A percentile compares a stretch with the other conserved stretches of the same genome.
These are phyloP conservation scores for Sorex maritimensis DNA, from an alignment of 2,797 vertebrate species.

Conservation along the genomic window DNA sequence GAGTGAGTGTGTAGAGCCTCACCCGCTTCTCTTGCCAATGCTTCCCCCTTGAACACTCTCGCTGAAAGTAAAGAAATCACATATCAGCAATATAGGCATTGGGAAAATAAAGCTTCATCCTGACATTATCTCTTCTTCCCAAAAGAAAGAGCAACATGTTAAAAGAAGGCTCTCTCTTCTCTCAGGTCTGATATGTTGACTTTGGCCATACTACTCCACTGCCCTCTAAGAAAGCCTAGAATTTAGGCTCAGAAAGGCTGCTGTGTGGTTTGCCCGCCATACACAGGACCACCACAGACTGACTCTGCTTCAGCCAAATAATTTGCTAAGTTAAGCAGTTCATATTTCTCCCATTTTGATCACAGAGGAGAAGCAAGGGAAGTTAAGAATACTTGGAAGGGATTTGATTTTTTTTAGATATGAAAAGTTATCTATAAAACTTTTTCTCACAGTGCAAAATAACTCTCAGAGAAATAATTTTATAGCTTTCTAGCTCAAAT, in stretches of 20 bases:
- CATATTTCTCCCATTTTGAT: not conserved
- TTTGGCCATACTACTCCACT: fast-evolving
- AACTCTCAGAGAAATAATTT: conserved; percentile 11
- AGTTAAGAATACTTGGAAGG: not conserved
- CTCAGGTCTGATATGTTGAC: too few species aligned
- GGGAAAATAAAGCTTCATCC: not conserved
- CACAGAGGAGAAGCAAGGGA: conserved; percentile 29
- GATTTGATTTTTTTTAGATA: not conserved
- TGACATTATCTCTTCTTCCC: not conserved
- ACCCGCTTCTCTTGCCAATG: fast-evolving
- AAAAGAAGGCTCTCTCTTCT: too few species aligned
- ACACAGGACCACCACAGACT: not conserved
- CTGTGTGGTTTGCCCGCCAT: not conserved
- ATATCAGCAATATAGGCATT: not conserved
- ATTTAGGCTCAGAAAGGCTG: not conserved
- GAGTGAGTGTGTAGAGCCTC: too few species aligned
- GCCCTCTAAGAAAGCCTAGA: not conserved
- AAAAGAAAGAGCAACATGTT: not conserved
- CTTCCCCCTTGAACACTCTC: not conserved
- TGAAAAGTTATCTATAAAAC: not conserved
- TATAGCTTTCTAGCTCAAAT: not conserved
- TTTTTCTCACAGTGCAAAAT: conserved; percentile 29
- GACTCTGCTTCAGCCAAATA: not conserved
- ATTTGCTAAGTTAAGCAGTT: not conserved
- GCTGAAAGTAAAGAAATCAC: not conserved